phyloP scores from a whole-genome alignment of 2,113 vertebrate genomes.

The Pomatorhinus ruficollis region DNA sequence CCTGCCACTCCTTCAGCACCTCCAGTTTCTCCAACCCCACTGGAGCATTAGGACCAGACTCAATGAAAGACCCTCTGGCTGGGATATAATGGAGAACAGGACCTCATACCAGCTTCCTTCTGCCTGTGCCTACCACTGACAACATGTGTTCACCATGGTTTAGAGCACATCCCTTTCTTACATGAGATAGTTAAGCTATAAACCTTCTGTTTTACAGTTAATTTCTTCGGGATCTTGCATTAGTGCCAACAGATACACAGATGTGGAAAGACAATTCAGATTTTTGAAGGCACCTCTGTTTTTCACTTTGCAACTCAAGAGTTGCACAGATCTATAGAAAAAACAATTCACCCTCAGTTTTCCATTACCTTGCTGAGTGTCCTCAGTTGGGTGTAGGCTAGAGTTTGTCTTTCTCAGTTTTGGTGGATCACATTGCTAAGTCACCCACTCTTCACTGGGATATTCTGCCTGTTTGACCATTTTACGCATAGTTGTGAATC shows the following conservation, averaged over 20 bases:
- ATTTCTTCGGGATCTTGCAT: neutral
- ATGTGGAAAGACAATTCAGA: neutral
- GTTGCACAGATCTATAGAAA: neutral
- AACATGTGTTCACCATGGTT: neutral
- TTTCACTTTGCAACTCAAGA: neutral
- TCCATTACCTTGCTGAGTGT: neutral
- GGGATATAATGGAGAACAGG: neutral
- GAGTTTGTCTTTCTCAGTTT: neutral
- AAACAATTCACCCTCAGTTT: neutral
- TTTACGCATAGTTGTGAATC: neutral
- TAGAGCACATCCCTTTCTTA: neutral
- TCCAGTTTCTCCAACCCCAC: accelerated
- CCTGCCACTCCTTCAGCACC: neutral
- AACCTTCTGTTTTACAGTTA: neutral
- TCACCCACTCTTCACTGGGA: neutral
- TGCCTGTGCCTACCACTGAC: accelerated
- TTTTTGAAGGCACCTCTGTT: neutral
- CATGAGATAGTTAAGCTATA: neutral
- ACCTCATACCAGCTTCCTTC: neutral
- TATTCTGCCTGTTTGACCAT: neutral
- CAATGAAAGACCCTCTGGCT: neutral
- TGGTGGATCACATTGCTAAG: neutral
- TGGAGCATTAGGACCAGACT: neutral
- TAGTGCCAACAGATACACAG: neutral
- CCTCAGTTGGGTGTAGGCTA: neutral